Evolutionary conservation across 2,113 vertebrate species (phyloP).

Genomic region (Aleadryas rufinucha): DNA sequence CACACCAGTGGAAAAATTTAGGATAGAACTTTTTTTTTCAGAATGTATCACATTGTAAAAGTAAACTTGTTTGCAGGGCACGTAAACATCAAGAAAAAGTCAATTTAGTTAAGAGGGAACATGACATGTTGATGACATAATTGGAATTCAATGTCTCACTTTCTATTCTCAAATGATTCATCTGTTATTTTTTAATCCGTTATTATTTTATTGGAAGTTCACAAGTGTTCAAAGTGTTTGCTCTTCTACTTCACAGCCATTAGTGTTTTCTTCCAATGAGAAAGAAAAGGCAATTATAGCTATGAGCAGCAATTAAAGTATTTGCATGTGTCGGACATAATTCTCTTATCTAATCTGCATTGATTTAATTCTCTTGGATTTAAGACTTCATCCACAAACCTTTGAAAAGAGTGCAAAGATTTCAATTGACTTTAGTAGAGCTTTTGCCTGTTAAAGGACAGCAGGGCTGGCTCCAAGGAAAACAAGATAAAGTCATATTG

Average conservation of each 20-base stretch:
- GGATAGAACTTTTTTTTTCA: not conserved
- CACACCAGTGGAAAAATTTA: not conserved
- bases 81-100: not conserved
- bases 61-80: not conserved
- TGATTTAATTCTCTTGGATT: not conserved
- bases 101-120: not conserved
- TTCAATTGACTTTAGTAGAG: not conserved
- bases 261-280: not conserved
- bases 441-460: not conserved
- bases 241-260: not conserved
- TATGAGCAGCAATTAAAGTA: not conserved
- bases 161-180: not conserved
- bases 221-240: not conserved
- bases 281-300: not conserved
- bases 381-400: not conserved
- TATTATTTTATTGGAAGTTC: not conserved
- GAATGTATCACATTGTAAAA: not conserved
- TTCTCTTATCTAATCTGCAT: not conserved
- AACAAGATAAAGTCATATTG: not conserved
- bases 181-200: not conserved
- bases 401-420: not conserved
- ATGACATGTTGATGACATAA: not conserved
- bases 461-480: not conserved
- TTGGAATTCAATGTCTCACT: not conserved
- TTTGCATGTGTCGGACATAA: not conserved